A percentile compares a stretch with the other conserved stretches of the same genome.
phyloP scores from a whole-genome alignment of 2,797 vertebrate species.

The Lagodon rhomboides region DNA sequence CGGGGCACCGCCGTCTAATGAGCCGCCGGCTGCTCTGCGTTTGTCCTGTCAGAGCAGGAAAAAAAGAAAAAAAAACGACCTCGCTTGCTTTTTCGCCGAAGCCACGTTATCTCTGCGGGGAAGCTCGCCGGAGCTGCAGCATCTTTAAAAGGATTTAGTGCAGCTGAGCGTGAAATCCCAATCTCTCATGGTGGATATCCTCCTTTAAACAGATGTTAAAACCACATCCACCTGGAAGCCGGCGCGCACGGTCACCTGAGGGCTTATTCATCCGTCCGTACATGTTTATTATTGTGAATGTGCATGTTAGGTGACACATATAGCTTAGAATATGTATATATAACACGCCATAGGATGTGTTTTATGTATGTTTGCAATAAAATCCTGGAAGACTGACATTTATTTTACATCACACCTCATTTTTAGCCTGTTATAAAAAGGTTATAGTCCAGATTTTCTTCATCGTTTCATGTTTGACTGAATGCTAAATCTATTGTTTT shows the following conservation, averaged over 20 bases:
- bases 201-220: slow-evolving; percentile 71
- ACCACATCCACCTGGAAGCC: slow-evolving; percentile 59
- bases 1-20: slow-evolving; percentile 63
- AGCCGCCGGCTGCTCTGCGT: slow-evolving; percentile 60
- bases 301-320: slow-evolving; percentile 8
- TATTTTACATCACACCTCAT: background rate
- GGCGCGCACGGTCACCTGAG: slow-evolving; percentile 48
- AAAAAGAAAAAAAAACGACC: slow-evolving; percentile 5
- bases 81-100: slow-evolving; percentile 19
- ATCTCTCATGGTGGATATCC: slow-evolving; percentile 62
- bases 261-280: slow-evolving; percentile 31
- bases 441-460: background rate
- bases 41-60: slow-evolving; percentile 63
- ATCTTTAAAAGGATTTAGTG: slow-evolving; percentile 78
- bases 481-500: background rate
- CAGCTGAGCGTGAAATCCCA: slow-evolving; percentile 75
- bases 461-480: background rate
- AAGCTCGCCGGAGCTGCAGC: slow-evolving; percentile 55
- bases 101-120: slow-evolving; percentile 52
- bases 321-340: background rate
- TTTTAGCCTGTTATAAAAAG: too few relatives aligned
- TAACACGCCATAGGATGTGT: background rate
- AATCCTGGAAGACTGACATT: background rate
- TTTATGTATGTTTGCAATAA: background rate
- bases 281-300: slow-evolving; percentile 32